Evolutionary conservation across 2,113 vertebrate genomes (phyloP), one percentile per base, ranked within the genome.

Genomic region (Pelecanoides urinatrix): DNA sequence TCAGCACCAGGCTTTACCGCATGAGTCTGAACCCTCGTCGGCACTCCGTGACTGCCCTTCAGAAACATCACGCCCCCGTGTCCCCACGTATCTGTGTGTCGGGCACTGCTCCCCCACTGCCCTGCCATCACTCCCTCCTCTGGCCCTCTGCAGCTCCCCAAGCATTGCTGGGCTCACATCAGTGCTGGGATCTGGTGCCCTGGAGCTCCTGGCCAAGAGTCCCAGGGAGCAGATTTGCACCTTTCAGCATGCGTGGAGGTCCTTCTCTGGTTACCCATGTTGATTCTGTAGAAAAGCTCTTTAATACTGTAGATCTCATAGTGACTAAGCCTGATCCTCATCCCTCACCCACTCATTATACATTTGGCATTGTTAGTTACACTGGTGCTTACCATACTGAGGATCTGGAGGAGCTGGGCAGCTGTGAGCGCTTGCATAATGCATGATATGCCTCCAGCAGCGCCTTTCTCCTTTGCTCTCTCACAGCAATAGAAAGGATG

Each of bases 191-290:
- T 36, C 38, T 1, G 8, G 10, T 21, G 20, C 12, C 21, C 16
- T 58, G 44, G 8, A 70, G 17, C 40, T 92, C 20, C 72, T 36
- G 25, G 36, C 22, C 2, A 1, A 58, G 40, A 45, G 29, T 42
- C 22, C 4, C 16, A 49, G 15, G 13, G 11, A 86, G 21, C 36
- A n/a, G 25, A 5, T 56, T 68, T 81, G 49, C 22, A 65, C 26
- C 38, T 85, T 77, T 42, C 0, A 0, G 8, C 2, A 1, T 2
- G 0, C 4, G 0, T 44, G 21, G 15, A 56, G 6, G 34, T 81
- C 52, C 23, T 62, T 59, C 61, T 88, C 22, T 40, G 25, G 12
- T 55, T 67, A 27, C 27, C 7, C 11, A 36, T 65, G 53, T 42
- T 49, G 21, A 68, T 83, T 78, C 25, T 40, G 10, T 15, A 59